Base-by-base conservation (phyloP, 1,140 invertebrate genomes). In the Drosophila fuyamai region DNA sequence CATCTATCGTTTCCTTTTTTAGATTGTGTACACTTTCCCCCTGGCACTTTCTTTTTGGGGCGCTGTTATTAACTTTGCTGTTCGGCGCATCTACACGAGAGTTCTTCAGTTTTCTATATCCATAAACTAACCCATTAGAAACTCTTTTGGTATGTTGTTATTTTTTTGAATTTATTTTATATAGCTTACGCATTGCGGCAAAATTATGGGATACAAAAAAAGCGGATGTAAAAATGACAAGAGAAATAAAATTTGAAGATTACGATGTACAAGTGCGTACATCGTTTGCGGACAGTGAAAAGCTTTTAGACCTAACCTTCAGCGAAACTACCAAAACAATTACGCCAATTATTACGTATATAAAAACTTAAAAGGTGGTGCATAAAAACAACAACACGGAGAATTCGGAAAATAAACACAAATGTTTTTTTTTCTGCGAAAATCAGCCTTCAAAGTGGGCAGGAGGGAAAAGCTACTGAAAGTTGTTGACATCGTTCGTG, bases 281-380 rank as follows among this genome's bases (percentile, higher is more conserved):
- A 50, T 23, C 18, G 40, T 35, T 10, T 48, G 23, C 41, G 71
- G 66, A 86, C 82, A 86, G 47, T 65, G 50, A 88, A 86, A 86
- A 70, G 82, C 82, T 86, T 86, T 86, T 81, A 88, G 65, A 67
- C 60, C 29, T 54, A 23, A 50, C 40, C 41, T 44, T 29, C 41
- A 29, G 29, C 23, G 55, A 81, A 88, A 86, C 82, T 86, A 86
- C 51, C 59, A 76, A 83, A 88, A 79, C 82, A 86, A 88, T 86
- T 86, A 88, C 82, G 62, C 56, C 83, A 82, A 88, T 86, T 88
- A 88, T 79, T 72, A 55, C 71, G 47, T 38, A 54, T 65, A 83
- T 86, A 86, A 86, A 86, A 86, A 79, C 70, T 76, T 88, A 79
- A 86, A 86, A 86, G 83, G 66, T 38, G 23, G 46, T 9, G 18